Evolutionary conservation across 2,797 vertebrate genomes (phyloP).

Genomic region (Notamacropus eugenii): DNA sequence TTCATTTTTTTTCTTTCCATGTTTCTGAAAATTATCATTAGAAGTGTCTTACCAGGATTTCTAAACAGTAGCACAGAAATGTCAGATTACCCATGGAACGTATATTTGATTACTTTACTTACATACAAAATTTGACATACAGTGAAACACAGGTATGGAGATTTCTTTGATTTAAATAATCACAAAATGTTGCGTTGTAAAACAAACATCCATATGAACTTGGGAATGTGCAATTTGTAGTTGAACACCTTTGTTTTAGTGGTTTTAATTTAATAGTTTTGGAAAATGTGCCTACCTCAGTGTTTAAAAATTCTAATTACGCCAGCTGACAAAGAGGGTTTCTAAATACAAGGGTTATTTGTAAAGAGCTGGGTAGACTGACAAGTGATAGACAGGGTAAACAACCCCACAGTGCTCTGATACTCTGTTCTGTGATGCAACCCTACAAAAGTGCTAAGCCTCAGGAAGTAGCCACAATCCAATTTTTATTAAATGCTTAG

Average conservation of each 20-base stretch:
- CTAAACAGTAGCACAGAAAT: background rate
- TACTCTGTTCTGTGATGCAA: conserved; percentile 74
- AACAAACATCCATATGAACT: conserved; percentile 32
- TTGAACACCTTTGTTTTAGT: conserved; percentile 60
- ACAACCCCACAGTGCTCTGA: conserved; percentile 82
- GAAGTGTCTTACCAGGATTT: background rate
- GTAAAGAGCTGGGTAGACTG: conserved; percentile 79
- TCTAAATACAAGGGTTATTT: conserved; percentile 79
- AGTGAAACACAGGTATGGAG: background rate
- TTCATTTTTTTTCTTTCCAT: background rate
- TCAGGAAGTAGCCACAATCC: conserved; percentile 79
- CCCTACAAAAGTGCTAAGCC: conserved; percentile 73
- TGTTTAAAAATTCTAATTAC: conserved; percentile 84
- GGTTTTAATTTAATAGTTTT: conserved; percentile 78
- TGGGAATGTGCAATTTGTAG: conserved; percentile 40
- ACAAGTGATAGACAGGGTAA: conserved; percentile 86
- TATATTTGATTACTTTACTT: conserved; percentile 9
- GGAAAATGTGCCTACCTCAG: conserved; percentile 72
- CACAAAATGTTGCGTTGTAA: background rate
- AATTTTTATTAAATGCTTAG: conserved; percentile 80
- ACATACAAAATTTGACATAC: conserved; percentile 17
- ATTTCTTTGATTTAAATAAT: background rate
- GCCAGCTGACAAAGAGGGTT: conserved; percentile 70
- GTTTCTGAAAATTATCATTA: background rate
- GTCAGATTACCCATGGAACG: conserved; percentile 8